phyloP scores from a whole-genome alignment of 2,797 vertebrate genomes.

The Hirundo rustica region DNA sequence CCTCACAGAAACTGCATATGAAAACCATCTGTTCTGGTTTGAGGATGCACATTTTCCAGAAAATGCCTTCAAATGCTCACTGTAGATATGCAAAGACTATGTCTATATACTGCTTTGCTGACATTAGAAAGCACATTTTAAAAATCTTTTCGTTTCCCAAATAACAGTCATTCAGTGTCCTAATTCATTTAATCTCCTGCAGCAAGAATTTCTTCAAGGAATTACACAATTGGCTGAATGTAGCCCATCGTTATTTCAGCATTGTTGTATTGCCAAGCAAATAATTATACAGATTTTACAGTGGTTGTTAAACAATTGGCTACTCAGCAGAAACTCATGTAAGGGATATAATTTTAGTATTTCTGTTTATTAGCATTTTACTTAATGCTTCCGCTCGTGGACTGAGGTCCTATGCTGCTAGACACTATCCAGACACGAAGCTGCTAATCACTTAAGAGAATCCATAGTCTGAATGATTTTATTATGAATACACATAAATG shows the following conservation, averaged over 20 bases:
- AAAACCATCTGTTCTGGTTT: not conserved
- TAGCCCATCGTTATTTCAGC: not conserved
- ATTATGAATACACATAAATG: not conserved
- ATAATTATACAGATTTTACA: not conserved
- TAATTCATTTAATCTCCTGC: not conserved
- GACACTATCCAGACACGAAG: not conserved
- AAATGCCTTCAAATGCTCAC: not conserved
- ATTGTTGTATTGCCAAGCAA: not conserved
- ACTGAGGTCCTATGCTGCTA: not conserved
- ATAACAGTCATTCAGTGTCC: not conserved
- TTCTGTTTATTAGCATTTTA: not conserved
- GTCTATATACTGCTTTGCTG: not conserved
- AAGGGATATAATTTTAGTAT: not conserved
- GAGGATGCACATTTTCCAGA: not conserved
- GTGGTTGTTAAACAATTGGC: not conserved
- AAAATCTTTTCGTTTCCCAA: not conserved
- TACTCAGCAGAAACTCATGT: not conserved
- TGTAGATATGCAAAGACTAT: not conserved
- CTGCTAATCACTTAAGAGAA: not conserved
- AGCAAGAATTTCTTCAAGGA: constrained; percentile 1
- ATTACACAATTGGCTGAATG: not conserved
- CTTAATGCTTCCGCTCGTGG: not conserved
- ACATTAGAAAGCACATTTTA: not conserved
- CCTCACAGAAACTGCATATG: not conserved
- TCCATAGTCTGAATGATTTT: not conserved